A percentile compares a stretch with the other conserved stretches of the same genome.
Conservation (phyloP, 2,797 vertebrate genomes). For the Tauraco hartlaubi region DNA sequence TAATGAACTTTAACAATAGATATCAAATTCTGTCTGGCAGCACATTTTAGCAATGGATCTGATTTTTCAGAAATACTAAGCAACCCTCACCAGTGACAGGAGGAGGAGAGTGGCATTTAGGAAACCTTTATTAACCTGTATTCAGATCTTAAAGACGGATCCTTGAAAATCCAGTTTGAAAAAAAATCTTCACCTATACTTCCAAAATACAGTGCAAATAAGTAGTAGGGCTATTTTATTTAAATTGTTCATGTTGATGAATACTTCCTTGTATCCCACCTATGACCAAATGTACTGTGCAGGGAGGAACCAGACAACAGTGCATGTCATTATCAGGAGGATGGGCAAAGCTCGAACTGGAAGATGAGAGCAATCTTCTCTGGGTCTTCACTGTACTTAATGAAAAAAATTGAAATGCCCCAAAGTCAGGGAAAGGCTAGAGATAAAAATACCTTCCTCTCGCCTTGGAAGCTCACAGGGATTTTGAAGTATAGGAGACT, state of each 20-base stretch:
- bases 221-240: background rate
- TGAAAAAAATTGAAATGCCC: background rate
- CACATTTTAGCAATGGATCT: slow-evolving; percentile 33
- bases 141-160: background rate
- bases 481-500: background rate
- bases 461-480: background rate
- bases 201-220: background rate
- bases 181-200: background rate
- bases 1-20: slow-evolving; percentile 69
- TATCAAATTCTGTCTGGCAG: slow-evolving; percentile 62
- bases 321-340: background rate
- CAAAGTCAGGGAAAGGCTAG: background rate
- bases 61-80: slow-evolving; percentile 42
- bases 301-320: background rate
- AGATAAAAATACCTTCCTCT: background rate
- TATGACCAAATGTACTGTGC: background rate
- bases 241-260: background rate
- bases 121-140: background rate
- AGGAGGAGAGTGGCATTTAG: background rate
- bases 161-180: background rate
- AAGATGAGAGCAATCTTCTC: background rate
- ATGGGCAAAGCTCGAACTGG: background rate
- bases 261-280: background rate
- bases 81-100: background rate
- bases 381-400: background rate